Evolutionary conservation across 2,888 invertebrate species (phyloP), one percentile per base, ranked within the genome.

Genomic region (Sepiola atlantica): DNA sequence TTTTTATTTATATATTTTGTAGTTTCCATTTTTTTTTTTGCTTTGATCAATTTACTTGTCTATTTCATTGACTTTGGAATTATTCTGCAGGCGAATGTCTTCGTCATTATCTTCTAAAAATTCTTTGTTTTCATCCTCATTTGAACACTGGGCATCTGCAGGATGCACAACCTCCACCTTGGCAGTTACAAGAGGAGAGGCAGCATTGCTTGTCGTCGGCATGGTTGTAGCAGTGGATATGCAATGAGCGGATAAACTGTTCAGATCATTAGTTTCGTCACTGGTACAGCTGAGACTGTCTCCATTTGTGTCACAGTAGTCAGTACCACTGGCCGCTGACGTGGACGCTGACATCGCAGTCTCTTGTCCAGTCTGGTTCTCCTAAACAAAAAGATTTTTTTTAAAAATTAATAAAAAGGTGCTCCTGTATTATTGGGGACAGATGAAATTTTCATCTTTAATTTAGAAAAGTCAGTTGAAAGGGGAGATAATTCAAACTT

Each of bases 231-330:
- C 28, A 92, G 18, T 92, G 35, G 92, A 45, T 55, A 55, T 92
- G 54, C 55, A n/a, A 12, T 92, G 54, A 55, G 35, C n/a, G 28
- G 92, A 92, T n/a, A 55, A n/a, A 55, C 55, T 45, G 28, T 92
- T 93, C 35, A 61, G 28, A 32, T 61, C 93, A 35, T 57, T 93
- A 55, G 61, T 57, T 61, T 93, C 93, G 35, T 93, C 93, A 93
- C 93, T 93, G 0, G 61, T 24, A 61, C 93, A 61, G 35, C 61
- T 93, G 32, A 55, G 93, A 61, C 35, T 93, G 28, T 93, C 93
- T 55, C 93, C 93, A 35, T 93, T 93, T n/a, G 55, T 57, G 57
- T 93, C 93, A 93, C 32, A 24, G 32, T 93, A 93, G 12, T 57
- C 93, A 18, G 93, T 55, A 3, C 61, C 24, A 35, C 32, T 92